These are phyloP conservation scores for Drosophila miranda DNA, from an alignment of 1,140 invertebrate genomes.

Conservation along the genomic window DNA sequence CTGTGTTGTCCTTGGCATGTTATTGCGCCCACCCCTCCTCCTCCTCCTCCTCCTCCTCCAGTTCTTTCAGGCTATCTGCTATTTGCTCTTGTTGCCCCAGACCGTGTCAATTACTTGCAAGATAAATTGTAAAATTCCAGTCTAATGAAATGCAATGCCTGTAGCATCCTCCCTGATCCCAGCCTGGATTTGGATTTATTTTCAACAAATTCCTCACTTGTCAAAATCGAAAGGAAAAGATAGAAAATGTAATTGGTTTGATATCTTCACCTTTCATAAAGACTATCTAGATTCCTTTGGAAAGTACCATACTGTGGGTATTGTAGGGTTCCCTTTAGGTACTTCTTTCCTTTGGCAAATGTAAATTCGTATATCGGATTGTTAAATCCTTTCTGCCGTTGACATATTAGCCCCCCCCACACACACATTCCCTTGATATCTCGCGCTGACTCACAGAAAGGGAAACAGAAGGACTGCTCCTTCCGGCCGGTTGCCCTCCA, in stretches of 20 bases:
- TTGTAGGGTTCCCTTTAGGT: too few species aligned
- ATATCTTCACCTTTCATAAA: too few species aligned
- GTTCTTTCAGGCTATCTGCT: slow-evolving; percentile 26
- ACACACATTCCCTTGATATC: not conserved
- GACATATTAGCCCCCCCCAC: slow-evolving; percentile 16
- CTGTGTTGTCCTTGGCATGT: slow-evolving; percentile 9
- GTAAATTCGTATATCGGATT: too few species aligned
- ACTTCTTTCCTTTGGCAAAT: too few species aligned
- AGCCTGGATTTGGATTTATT: too few species aligned
- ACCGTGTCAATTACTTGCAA: slow-evolving; percentile 48
- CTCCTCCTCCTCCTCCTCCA: slow-evolving; percentile 30
- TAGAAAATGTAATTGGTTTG: too few species aligned
- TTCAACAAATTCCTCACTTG: too few species aligned
- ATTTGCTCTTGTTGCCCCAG: slow-evolving; percentile 23
- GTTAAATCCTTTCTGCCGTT: slow-evolving; percentile 5
- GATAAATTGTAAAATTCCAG: slow-evolving; percentile 49
- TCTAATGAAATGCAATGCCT: slow-evolving; percentile 44
- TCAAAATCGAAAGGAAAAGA: too few species aligned
- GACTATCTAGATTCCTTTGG: too few species aligned
- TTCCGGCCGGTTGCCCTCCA: slow-evolving; percentile 14
- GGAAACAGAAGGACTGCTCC: not conserved
- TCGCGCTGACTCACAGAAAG: not conserved
- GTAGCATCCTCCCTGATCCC: not conserved
- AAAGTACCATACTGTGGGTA: too few species aligned
- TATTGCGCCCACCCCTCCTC: slow-evolving; percentile 18